Conservation (phyloP, 2,113 vertebrate species). For the Actenoides hombroni region DNA sequence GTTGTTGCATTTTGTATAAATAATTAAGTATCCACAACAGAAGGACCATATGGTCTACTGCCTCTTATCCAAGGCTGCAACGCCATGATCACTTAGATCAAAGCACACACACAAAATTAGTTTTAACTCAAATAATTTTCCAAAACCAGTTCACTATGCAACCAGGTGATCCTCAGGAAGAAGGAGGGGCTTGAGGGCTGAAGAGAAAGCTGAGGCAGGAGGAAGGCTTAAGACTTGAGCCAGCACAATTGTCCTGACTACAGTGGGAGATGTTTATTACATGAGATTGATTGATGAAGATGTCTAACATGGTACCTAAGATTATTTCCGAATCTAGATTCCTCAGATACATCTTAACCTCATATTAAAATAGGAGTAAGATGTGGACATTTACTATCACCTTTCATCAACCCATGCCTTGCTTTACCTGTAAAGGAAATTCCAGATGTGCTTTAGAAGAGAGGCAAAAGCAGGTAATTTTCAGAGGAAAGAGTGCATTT, state of each 20-base stretch:
- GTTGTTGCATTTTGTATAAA: not conserved
- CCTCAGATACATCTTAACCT: not conserved
- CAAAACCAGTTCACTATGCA: not conserved
- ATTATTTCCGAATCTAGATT: not conserved
- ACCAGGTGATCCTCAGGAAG: not conserved
- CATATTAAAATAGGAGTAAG: not conserved
- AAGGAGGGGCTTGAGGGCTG: not conserved
- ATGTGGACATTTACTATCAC: not conserved
- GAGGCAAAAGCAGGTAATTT: not conserved
- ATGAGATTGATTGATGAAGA: not conserved
- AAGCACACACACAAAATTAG: not conserved
- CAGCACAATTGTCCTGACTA: fast-evolving
- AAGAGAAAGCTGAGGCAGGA: not conserved
- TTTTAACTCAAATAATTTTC: not conserved
- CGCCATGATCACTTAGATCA: not conserved
- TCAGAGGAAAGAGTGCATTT: not conserved
- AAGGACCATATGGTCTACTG: not conserved
- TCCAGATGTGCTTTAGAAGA: not conserved
- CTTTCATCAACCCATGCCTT: not conserved
- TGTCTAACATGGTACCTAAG: not conserved
- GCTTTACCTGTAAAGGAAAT: not conserved
- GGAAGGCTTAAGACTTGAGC: not conserved
- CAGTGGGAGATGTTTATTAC: not conserved
- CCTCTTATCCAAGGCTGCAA: not conserved
- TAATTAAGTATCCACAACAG: not conserved